Conservation (phyloP, 1,140 invertebrate genomes). For the Thaumatotibia leucotreta region DNA sequence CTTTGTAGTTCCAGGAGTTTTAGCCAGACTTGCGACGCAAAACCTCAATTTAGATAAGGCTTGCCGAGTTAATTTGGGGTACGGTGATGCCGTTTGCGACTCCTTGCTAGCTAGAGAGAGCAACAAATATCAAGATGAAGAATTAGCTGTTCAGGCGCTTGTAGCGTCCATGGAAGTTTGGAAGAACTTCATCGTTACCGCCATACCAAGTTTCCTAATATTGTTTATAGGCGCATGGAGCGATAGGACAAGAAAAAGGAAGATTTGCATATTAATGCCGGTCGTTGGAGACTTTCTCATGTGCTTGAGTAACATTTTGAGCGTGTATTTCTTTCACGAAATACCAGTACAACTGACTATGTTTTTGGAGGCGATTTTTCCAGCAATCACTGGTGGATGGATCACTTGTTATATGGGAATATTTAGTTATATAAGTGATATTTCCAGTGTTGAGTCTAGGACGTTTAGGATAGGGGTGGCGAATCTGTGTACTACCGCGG, state of each 20-base stretch:
- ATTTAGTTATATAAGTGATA: slow-evolving; percentile 93
- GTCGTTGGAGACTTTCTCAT: slow-evolving; percentile 86
- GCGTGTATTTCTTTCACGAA: slow-evolving; percentile 84
- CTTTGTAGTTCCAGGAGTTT: slow-evolving; percentile 73
- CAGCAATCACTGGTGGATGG: slow-evolving; percentile 88
- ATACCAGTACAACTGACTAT: slow-evolving; percentile 84
- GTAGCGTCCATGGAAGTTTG: slow-evolving; percentile 76
- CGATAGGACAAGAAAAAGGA: slow-evolving; percentile 82
- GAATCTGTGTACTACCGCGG: slow-evolving; percentile 87
- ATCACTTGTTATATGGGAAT: slow-evolving; percentile 91
- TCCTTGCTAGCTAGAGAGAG: slow-evolving; percentile 67
- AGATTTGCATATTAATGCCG: slow-evolving; percentile 87
- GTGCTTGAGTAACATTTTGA: slow-evolving; percentile 83
- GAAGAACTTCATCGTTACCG: slow-evolving; percentile 72
- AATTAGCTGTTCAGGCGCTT: slow-evolving; percentile 70
- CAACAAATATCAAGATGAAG: slow-evolving; percentile 59
- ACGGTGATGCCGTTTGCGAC: slow-evolving; percentile 72
- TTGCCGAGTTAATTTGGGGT: slow-evolving; percentile 77
- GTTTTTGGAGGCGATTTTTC: slow-evolving; percentile 79
- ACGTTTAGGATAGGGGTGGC: slow-evolving; percentile 90
- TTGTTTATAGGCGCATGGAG: slow-evolving; percentile 80
- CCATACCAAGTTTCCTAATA: slow-evolving; percentile 73
- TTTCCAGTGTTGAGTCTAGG: slow-evolving; percentile 86
- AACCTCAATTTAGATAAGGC: slow-evolving; percentile 80
- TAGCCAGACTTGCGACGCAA: slow-evolving; percentile 73